Conservation (phyloP, 2,113 vertebrate species). For the Choloepus hoffmanni region DNA sequence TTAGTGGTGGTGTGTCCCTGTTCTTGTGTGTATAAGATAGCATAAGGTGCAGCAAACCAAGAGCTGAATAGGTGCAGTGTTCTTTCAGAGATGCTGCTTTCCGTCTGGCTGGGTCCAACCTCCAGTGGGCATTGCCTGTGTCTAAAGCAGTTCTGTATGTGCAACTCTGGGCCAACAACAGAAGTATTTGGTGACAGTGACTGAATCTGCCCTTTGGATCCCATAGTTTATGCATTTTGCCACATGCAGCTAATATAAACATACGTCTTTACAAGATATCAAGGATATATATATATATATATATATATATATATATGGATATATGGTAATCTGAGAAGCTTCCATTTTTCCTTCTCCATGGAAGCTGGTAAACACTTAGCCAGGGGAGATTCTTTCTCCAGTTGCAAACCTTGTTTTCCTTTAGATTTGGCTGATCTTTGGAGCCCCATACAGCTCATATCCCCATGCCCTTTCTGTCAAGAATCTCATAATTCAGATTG, state of each 20-base stretch:
- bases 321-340: not conserved
- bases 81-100: not conserved
- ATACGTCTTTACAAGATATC: not conserved
- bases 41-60: not conserved
- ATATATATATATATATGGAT: no score
- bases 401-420: not conserved
- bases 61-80: not conserved
- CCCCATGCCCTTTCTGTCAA: not conserved
- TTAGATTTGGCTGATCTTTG: not conserved
- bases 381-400: not conserved
- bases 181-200: not conserved
- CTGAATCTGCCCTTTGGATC: not conserved
- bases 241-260: not conserved
- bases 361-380: not conserved
- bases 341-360: not conserved
- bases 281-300: no score
- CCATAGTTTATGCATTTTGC: not conserved
- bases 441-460: rapidly evolving
- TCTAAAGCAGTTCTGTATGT: not conserved
- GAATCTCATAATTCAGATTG: not conserved
- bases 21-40: not conserved
- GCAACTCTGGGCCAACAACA: not conserved
- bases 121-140: not conserved
- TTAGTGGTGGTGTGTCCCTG: no score
- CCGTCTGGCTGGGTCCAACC: rapidly evolving